A percentile compares a stretch with the other conserved stretches of the same genome.
Conservation (phyloP, 2,888 invertebrate species). For the Endotricha flammealis region DNA sequence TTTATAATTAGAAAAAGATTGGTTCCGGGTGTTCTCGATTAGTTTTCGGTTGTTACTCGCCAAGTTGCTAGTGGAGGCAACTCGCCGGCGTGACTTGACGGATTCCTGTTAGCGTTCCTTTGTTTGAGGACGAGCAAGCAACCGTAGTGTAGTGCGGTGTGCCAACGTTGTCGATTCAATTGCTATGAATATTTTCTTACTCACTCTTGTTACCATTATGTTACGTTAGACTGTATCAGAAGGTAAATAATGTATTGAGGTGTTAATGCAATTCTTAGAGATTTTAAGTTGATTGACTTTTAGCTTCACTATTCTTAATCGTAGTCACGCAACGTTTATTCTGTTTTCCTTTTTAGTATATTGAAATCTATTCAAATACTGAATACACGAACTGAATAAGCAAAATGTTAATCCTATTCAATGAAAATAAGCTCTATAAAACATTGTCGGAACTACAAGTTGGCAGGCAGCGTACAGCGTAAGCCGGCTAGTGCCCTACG, state of each 20-base stretch:
- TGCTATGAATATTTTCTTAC: too few species aligned
- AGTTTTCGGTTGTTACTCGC: constrained; percentile 57
- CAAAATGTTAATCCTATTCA: constrained; percentile 5
- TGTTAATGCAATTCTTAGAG: too few species aligned
- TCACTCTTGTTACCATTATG: too few species aligned
- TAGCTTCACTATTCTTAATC: too few species aligned
- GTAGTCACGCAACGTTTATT: too few species aligned
- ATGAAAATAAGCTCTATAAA: constrained; percentile 32
- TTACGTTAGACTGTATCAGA: too few species aligned
- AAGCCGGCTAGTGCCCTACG: constrained; percentile 56
- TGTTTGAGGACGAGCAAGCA: constrained; percentile 51
- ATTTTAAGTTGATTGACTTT: too few species aligned
- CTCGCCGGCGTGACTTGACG: constrained; percentile 62
- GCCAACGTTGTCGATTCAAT: constrained; percentile 2
- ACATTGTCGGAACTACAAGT: constrained; percentile 31
- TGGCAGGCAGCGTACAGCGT: constrained; percentile 30
- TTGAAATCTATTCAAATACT: too few species aligned
- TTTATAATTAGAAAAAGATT: constrained; percentile 69
- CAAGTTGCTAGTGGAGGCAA: constrained; percentile 28
- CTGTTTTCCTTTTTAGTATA: too few species aligned
- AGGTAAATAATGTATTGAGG: too few species aligned
- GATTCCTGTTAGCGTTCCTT: constrained; percentile 58
- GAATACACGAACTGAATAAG: constrained; percentile 6
- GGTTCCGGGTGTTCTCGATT: constrained; percentile 72
- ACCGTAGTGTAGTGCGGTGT: constrained; percentile 33